These are phyloP conservation scores for Subanguina moxae DNA, from an alignment of 1,140 invertebrate species.

Conservation along the genomic window DNA sequence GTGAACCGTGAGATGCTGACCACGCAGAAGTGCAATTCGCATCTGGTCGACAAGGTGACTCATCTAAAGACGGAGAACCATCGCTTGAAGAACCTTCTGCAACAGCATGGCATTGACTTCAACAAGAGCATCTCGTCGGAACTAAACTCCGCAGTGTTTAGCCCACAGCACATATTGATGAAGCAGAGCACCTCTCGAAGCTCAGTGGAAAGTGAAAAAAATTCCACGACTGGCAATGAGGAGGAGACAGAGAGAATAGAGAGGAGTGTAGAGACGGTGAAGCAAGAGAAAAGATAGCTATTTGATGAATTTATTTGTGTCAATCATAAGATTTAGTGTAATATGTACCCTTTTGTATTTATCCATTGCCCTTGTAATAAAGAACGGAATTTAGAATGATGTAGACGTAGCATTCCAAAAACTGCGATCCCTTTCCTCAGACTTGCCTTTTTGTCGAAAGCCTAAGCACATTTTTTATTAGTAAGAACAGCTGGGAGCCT, in stretches of 20 bases:
- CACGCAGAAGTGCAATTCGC: constrained; percentile 13
- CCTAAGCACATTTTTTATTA: too few relatives aligned
- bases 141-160: background rate
- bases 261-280: background rate
- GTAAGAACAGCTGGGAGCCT: too few relatives aligned
- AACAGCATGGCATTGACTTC: constrained; percentile 13
- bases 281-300: too few relatives aligned
- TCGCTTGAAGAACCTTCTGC: constrained; percentile 16
- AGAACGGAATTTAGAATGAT: too few relatives aligned
- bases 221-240: background rate
- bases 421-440: too few relatives aligned
- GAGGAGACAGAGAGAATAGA: background rate
- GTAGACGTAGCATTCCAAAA: background rate
- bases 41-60: constrained; percentile 9
- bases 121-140: background rate
- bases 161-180: constrained; percentile 1
- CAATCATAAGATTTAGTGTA: too few relatives aligned
- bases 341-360: too few relatives aligned
- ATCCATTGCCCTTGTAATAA: too few relatives aligned
- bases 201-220: background rate
- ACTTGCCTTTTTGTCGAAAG: too few relatives aligned
- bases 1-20: constrained; percentile 30
- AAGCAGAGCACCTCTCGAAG: background rate
- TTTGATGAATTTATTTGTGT: too few relatives aligned
- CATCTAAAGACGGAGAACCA: constrained; percentile 19